A percentile compares a stretch with the other conserved stretches of the same genome.
Evolutionary conservation across 2,888 invertebrate species (phyloP).

Genomic region (Patella ulyssiponensis): DNA sequence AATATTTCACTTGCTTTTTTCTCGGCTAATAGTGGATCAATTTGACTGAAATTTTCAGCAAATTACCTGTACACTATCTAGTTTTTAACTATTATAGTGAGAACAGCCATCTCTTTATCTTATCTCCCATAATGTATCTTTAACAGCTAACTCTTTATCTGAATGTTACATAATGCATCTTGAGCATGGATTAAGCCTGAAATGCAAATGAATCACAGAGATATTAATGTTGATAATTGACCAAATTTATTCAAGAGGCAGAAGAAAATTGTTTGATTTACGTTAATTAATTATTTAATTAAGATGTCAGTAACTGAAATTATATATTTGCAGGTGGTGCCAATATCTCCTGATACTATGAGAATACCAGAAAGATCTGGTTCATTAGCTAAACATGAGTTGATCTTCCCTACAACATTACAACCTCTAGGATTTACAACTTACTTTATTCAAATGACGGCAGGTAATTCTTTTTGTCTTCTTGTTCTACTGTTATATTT

Average conservation of each 20-base stretch:
- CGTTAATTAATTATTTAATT: background rate
- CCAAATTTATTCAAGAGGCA: background rate
- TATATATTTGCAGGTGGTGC: slow-evolving; percentile 45
- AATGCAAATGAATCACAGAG: no score
- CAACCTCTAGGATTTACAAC: slow-evolving; percentile 67
- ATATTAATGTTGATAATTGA: background rate
- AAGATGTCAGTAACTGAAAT: background rate
- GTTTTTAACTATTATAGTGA: no score
- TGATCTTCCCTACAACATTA: slow-evolving; percentile 56
- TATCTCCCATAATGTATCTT: no score
- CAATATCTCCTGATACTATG: slow-evolving; percentile 47
- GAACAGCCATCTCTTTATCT: no score
- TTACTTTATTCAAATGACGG: slow-evolving; percentile 56
- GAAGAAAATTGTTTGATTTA: background rate
- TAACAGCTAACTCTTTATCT: no score
- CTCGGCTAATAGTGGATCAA: no score
- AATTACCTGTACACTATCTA: no score
- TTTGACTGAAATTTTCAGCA: no score
- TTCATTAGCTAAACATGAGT: slow-evolving; percentile 51
- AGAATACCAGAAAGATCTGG: slow-evolving; percentile 58
- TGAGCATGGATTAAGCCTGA: no score
- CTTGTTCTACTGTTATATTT: no score
- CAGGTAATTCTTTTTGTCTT: slow-evolving; percentile 11
- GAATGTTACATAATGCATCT: no score
- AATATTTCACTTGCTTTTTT: no score